These are phyloP conservation scores for Andricus curvator DNA, from an alignment of 2,888 invertebrate genomes.

Conservation along the genomic window DNA sequence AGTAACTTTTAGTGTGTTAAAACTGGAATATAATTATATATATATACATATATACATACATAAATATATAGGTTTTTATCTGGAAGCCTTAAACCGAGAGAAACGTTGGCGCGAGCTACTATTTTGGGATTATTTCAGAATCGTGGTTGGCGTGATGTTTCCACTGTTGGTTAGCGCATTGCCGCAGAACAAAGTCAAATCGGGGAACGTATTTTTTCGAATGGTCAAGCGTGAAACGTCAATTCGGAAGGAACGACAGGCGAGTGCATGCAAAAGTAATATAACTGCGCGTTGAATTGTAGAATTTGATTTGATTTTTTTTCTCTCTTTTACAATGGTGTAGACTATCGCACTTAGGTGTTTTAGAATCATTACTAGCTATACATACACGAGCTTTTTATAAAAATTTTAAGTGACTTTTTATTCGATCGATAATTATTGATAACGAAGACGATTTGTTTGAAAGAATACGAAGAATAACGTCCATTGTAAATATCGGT, in stretches of 20 bases:
- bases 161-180: neutral
- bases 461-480: slow-evolving; percentile 62
- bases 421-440: slow-evolving; percentile 59
- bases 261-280: slow-evolving; percentile 37
- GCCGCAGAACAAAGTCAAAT: slow-evolving; percentile 25
- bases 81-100: slow-evolving; percentile 1
- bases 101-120: neutral
- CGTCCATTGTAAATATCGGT: slow-evolving; percentile 76
- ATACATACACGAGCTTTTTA: slow-evolving; percentile 62
- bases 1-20: slow-evolving; percentile 13
- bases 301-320: slow-evolving; percentile 59
- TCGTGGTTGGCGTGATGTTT: slow-evolving; percentile 8
- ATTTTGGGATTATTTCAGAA: neutral
- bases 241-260: slow-evolving; percentile 35
- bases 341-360: slow-evolving; percentile 61
- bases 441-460: slow-evolving; percentile 62
- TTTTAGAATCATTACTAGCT: slow-evolving; percentile 62
- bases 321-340: slow-evolving; percentile 60
- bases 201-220: slow-evolving; percentile 29
- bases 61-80: slow-evolving; percentile 10
- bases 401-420: slow-evolving; percentile 69
- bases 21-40: neutral
- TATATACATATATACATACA: neutral
- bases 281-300: slow-evolving; percentile 55
- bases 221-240: slow-evolving; percentile 40